These are phyloP conservation scores for Drosophila testacea DNA, from an alignment of 2,888 invertebrate species.

Conservation along the genomic window DNA sequence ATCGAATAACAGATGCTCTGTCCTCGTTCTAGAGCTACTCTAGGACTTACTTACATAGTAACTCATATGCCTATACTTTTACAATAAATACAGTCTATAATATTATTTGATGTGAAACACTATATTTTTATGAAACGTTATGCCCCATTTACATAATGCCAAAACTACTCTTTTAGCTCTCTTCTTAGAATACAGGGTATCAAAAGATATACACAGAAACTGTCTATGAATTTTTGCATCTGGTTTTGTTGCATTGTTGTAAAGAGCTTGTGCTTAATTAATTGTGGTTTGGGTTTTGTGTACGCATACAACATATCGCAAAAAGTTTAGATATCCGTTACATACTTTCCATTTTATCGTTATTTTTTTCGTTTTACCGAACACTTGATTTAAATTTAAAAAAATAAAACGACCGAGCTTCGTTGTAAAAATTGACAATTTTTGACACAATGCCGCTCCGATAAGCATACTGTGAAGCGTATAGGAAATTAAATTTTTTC, in stretches of 20 bases:
- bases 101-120: too few species aligned
- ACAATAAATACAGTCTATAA: too few species aligned
- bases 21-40: neutral
- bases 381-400: slow-evolving; percentile 70
- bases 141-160: too few species aligned
- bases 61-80: too few species aligned
- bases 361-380: slow-evolving; percentile 9
- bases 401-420: slow-evolving; percentile 34
- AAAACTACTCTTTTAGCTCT: neutral
- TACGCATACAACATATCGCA: slow-evolving; percentile 35
- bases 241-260: slow-evolving; percentile 58
- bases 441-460: slow-evolving; percentile 68
- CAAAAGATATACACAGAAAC: slow-evolving; percentile 25
- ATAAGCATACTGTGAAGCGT: slow-evolving; percentile 78
- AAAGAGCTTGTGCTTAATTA: slow-evolving; percentile 73
- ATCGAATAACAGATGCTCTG: slow-evolving; percentile 1
- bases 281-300: slow-evolving; percentile 74
- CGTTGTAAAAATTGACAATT: slow-evolving; percentile 60
- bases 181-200: slow-evolving; percentile 1
- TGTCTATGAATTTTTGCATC: slow-evolving; percentile 54
- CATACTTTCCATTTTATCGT: slow-evolving; percentile 36
- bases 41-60: neutral
- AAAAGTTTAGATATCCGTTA: slow-evolving; percentile 73
- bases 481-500: slow-evolving; percentile 84
- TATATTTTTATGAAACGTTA: too few species aligned